These are phyloP conservation scores for Dusona sp. DNA, from an alignment of 2,888 invertebrate species.

Conservation along the genomic window DNA sequence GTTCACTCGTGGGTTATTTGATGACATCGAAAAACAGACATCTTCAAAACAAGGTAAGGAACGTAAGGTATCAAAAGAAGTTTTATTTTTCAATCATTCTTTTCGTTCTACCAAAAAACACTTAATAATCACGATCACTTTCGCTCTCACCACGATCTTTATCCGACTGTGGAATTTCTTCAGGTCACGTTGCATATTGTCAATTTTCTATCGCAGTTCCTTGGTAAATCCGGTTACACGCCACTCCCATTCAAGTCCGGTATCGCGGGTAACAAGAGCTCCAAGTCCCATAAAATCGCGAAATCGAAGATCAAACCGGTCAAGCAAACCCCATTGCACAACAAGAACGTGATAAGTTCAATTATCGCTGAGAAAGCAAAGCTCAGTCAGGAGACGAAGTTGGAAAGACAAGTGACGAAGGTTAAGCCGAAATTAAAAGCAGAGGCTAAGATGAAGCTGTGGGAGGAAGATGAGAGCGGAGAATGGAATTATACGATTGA, in stretches of 20 bases:
- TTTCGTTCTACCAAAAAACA: background rate
- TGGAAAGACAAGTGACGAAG: conserved; percentile 86
- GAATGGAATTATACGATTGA: conserved; percentile 74
- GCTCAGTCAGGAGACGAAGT: conserved; percentile 78
- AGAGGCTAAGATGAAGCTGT: conserved; percentile 88
- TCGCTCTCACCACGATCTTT: conserved; percentile 21
- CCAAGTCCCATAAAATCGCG: conserved; percentile 75
- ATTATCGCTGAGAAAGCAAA: conserved; percentile 83
- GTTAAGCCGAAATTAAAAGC: conserved; percentile 91
- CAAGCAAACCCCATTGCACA: conserved; percentile 81
- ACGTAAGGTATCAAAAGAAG: background rate
- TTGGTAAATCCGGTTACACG: conserved; percentile 76
- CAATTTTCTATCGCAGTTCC: conserved; percentile 72
- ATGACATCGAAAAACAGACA: conserved; percentile 88
- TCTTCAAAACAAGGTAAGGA: conserved; percentile 82
- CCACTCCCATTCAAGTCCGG: conserved; percentile 79
- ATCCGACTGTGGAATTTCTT: conserved; percentile 21
- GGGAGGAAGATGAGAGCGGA: conserved; percentile 86
- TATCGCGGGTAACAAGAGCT: conserved; percentile 73
- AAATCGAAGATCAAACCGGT: conserved; percentile 79
- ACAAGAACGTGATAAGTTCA: conserved; percentile 81
- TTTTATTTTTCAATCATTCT: conserved; percentile 32
- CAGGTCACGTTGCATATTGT: conserved; percentile 37
- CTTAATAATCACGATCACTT: background rate
- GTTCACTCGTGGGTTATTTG: conserved; percentile 88